These are phyloP conservation scores for Apostichopus parvimensis DNA, from an alignment of 35 echinoderm and acorn worm genomes.

Conservation along the genomic window DNA sequence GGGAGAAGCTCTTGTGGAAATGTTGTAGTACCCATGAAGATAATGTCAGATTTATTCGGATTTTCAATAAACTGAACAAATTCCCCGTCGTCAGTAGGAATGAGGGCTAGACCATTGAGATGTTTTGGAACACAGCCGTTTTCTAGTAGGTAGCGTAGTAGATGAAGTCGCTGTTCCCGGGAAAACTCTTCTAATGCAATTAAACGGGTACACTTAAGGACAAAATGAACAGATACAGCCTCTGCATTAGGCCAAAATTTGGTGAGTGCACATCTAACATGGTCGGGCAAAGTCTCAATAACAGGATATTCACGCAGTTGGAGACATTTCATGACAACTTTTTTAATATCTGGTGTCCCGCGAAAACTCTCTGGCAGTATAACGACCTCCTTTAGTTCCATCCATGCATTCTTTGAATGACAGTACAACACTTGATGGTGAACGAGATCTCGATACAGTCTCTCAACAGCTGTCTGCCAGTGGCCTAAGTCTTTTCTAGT, in stretches of 20 bases:
- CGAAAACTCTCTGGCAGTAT: background rate
- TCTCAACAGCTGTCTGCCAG: slow-evolving; percentile 66
- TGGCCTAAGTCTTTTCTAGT: slow-evolving; percentile 2
- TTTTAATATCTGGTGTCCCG: background rate
- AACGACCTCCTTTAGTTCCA: slow-evolving; percentile 50
- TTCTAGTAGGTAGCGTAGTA: slow-evolving; percentile 29
- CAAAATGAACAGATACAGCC: background rate
- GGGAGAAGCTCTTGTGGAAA: slow-evolving; percentile 11
- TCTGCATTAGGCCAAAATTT: background rate
- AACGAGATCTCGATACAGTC: slow-evolving; percentile 49
- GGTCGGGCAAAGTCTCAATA: background rate
- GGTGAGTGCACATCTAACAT: background rate
- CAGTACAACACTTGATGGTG: slow-evolving; percentile 64
- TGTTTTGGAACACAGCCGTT: background rate
- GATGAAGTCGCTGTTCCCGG: background rate
- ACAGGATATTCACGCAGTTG: background rate
- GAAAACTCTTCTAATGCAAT: background rate
- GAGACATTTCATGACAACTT: slow-evolving; percentile 38
- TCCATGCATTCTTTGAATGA: slow-evolving; percentile 31
- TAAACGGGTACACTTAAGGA: background rate
- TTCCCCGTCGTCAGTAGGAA: slow-evolving; percentile 17
- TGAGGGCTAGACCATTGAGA: slow-evolving; percentile 4
- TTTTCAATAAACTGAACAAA: slow-evolving; percentile 9
- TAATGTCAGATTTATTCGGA: background rate
- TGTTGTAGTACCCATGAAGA: background rate